Percentiles rank a stretch among this genome's conserved stretches.
phyloP scores from a whole-genome alignment of 2,797 vertebrate species.

The Microcaecilia unicolor region DNA sequence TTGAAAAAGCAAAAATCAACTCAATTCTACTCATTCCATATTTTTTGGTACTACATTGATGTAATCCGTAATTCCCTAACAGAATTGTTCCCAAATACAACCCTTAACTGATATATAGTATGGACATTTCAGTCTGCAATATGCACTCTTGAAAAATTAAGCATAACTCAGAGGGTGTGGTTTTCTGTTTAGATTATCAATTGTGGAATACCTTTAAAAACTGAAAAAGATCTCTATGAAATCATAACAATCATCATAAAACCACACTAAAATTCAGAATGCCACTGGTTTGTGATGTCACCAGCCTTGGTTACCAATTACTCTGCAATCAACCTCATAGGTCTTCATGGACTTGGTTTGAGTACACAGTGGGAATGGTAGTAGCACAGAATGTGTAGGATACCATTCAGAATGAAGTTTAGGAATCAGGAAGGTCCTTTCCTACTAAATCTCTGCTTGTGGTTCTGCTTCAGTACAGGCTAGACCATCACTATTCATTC shows the following conservation, averaged over 20 bases:
- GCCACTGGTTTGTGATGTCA: constrained; percentile 5
- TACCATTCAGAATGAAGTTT: not conserved
- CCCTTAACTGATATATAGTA: too few relatives aligned
- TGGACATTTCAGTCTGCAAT: too few relatives aligned
- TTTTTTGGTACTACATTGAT: too few relatives aligned
- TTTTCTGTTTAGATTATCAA: too few relatives aligned
- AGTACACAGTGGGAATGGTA: not conserved
- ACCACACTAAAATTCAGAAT: not conserved
- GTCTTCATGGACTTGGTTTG: not conserved
- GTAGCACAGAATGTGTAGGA: not conserved
- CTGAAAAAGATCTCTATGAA: not conserved
- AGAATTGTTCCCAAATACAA: too few relatives aligned
- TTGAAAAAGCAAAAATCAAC: too few relatives aligned
- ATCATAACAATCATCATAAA: constrained; percentile 25
- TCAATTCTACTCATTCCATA: too few relatives aligned
- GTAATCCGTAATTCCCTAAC: too few relatives aligned
- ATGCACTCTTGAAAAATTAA: not conserved
- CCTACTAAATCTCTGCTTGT: constrained; percentile 1
- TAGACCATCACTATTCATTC: not conserved
- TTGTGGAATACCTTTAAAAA: not conserved
- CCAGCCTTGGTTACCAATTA: not conserved
- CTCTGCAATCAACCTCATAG: not conserved
- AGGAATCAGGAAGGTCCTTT: not conserved
- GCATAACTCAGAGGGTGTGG: not conserved
- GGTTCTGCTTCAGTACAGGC: not conserved